These are phyloP conservation scores for Diabrotica virgifera DNA, from an alignment of 1,140 invertebrate genomes.

Conservation along the genomic window DNA sequence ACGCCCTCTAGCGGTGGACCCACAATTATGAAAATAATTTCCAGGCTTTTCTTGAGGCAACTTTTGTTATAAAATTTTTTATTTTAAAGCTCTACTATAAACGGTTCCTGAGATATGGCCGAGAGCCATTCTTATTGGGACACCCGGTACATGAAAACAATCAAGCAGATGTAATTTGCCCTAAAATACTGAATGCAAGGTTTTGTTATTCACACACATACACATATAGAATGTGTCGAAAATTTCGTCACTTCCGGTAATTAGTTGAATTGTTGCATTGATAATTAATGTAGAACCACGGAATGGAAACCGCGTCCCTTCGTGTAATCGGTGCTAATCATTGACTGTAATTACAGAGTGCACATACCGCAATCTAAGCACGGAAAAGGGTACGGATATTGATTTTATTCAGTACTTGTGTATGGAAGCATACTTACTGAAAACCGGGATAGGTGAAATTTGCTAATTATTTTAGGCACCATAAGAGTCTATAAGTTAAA, in stretches of 20 bases:
- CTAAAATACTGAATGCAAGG: background rate
- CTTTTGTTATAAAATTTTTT: too few species aligned
- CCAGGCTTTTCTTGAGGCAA: too few species aligned
- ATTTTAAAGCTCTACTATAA: too few species aligned
- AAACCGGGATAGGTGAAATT: too few species aligned
- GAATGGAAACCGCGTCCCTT: conserved; percentile 1
- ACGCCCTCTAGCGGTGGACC: too few species aligned
- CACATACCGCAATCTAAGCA: background rate
- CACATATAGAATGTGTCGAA: conserved; percentile 2
- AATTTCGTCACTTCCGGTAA: conserved; percentile 2
- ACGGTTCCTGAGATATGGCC: too few species aligned
- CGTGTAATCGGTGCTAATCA: background rate
- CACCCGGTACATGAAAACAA: background rate
- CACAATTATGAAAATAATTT: too few species aligned
- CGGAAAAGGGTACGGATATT: background rate
- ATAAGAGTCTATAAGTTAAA: too few species aligned
- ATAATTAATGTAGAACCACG: background rate
- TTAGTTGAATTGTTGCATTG: conserved; percentile 1
- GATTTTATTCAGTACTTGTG: background rate
- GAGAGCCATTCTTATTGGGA: too few species aligned
- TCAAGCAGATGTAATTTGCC: background rate
- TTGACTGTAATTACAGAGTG: background rate
- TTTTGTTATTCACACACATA: background rate
- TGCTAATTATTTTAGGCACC: too few species aligned
- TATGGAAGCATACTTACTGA: too few species aligned